phyloP scores from a whole-genome alignment of 1,140 invertebrate species.

The Procambarus clarkii region DNA sequence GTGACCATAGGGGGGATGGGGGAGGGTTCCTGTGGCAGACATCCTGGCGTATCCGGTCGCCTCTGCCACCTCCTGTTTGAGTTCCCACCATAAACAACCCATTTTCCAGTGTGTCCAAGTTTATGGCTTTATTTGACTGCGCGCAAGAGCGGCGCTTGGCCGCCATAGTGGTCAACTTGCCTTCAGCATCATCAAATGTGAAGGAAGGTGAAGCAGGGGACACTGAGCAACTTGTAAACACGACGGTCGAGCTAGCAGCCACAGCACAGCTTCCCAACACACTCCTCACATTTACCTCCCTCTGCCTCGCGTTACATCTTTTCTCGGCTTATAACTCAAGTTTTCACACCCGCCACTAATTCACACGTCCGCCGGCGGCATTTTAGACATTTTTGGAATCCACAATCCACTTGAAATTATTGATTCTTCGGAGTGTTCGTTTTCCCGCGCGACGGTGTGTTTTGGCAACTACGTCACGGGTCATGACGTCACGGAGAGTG shows the following conservation, averaged over 20 bases:
- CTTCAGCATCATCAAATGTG: slow-evolving; percentile 34
- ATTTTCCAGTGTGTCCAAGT: neutral
- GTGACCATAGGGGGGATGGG: neutral
- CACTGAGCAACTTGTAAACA: slow-evolving; percentile 24
- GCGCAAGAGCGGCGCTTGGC: too few relatives aligned
- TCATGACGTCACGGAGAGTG: slow-evolving; percentile 31
- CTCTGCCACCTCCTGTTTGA: neutral
- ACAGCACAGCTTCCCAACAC: neutral
- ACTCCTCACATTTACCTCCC: neutral
- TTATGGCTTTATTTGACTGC: too few relatives aligned
- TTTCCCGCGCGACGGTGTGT: slow-evolving; percentile 58
- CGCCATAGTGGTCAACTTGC: neutral
- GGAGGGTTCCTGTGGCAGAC: neutral
- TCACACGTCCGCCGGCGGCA: neutral
- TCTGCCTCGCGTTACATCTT: neutral
- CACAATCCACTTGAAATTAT: slow-evolving; percentile 53
- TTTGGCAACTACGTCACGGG: slow-evolving; percentile 48
- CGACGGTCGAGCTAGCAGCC: neutral
- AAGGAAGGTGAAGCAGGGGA: slow-evolving; percentile 3
- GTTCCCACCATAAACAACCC: neutral
- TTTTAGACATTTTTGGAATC: slow-evolving; percentile 26
- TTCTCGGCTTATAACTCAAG: neutral
- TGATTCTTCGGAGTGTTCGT: slow-evolving; percentile 53
- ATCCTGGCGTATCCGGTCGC: neutral
- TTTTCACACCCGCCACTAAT: slow-evolving; percentile 29